phyloP scores from a whole-genome alignment of 1,140 invertebrate species.

The Drosophila sechellia region DNA sequence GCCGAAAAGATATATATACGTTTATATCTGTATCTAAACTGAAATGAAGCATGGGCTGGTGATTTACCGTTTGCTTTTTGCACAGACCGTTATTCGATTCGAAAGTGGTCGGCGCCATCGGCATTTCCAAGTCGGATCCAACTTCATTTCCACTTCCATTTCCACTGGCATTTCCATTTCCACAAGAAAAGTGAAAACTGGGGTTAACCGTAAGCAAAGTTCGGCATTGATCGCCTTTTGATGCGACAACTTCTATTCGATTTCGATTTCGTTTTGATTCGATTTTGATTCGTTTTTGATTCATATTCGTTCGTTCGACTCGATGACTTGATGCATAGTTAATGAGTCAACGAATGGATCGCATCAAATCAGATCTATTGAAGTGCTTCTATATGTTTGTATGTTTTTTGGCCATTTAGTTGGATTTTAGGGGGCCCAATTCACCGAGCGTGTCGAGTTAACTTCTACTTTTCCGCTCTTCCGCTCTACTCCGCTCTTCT shows the following conservation, averaged over 20 bases:
- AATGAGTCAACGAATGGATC: conserved; percentile 42
- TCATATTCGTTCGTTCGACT: neutral
- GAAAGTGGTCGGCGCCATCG: conserved; percentile 61
- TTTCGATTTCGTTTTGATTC: conserved; percentile 36
- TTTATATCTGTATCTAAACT: neutral
- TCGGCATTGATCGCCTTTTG: conserved; percentile 35
- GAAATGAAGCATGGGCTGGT: conserved; percentile 50
- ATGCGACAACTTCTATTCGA: conserved; percentile 65
- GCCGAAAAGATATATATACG: neutral
- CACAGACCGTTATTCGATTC: conserved; percentile 56
- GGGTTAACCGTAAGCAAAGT: conserved; percentile 49
- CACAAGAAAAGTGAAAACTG: conserved; percentile 72
- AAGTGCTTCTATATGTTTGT: neutral
- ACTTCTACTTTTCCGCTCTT: conserved; percentile 49
- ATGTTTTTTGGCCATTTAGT: neutral
- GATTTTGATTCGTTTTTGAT: neutral
- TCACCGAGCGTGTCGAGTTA: conserved; percentile 36
- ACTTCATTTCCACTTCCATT: conserved; percentile 14
- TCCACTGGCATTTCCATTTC: conserved; percentile 21
- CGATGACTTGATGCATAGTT: conserved; percentile 21
- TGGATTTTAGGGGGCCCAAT: neutral
- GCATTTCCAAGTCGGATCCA: conserved; percentile 33
- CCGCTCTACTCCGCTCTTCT: conserved; percentile 1
- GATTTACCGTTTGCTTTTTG: conserved; percentile 66
- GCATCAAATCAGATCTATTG: neutral